Percentiles rank a stretch among this genome's conserved stretches.
Conservation (phyloP, 2,113 vertebrate species). For the Rhinolophus ferrumequinum region DNA sequence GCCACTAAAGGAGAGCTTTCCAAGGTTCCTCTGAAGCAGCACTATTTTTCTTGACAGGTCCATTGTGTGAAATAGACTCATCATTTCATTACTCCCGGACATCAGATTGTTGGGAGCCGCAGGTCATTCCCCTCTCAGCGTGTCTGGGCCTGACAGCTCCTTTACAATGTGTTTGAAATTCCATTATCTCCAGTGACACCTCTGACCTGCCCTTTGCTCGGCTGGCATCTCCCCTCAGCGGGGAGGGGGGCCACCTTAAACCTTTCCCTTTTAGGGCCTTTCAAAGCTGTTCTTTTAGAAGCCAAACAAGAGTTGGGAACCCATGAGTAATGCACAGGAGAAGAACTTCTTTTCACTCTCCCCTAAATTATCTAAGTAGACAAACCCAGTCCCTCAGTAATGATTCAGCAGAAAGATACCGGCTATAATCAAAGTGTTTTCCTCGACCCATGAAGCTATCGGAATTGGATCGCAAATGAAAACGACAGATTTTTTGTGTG, state of each 20-base stretch:
- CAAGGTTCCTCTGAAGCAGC: slow-evolving; percentile 42
- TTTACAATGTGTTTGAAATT: slow-evolving; percentile 78
- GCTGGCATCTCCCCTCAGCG: slow-evolving; percentile 73
- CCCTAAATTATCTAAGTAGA: not conserved
- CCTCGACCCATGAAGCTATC: slow-evolving; percentile 67
- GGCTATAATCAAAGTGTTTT: slow-evolving; percentile 42
- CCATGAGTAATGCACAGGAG: slow-evolving; percentile 63
- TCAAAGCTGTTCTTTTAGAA: slow-evolving; percentile 83
- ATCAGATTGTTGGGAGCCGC: slow-evolving; percentile 66
- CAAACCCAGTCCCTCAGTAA: slow-evolving; percentile 47
- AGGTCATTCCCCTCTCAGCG: slow-evolving; percentile 65
- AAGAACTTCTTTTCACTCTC: slow-evolving; percentile 69
- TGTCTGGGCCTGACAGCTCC: slow-evolving; percentile 80
- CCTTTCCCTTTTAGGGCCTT: slow-evolving; percentile 78
- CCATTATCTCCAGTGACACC: slow-evolving; percentile 84
- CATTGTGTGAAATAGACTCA: slow-evolving; percentile 79
- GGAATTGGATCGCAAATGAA: slow-evolving; percentile 58
- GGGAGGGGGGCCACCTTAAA: slow-evolving; percentile 77
- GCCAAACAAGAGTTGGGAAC: slow-evolving; percentile 77
- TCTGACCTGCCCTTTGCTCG: slow-evolving; percentile 83
- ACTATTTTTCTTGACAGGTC: slow-evolving; percentile 75
- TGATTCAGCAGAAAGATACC: slow-evolving; percentile 41
- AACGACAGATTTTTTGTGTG: not conserved
- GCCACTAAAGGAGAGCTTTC: slow-evolving; percentile 65
- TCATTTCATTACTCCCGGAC: slow-evolving; percentile 80